Conservation (phyloP, 2,797 vertebrate genomes). For the Scolopax bukidnonensis region DNA sequence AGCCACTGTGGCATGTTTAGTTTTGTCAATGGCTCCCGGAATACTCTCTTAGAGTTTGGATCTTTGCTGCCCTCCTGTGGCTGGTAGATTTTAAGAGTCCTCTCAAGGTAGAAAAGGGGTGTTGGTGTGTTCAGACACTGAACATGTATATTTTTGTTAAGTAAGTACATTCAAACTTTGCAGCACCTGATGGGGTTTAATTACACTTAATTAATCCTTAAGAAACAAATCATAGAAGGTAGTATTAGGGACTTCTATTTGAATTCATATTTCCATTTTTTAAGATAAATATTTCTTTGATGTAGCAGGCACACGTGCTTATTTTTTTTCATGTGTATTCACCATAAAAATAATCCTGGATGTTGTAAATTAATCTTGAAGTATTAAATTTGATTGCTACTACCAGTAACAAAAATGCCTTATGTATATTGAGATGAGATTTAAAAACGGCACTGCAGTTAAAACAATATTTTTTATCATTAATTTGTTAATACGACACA, state of each 20-base stretch:
- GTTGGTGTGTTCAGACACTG: rapidly evolving
- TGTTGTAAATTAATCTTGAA: neutral
- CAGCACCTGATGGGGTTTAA: rapidly evolving
- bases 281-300: neutral
- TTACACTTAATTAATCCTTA: neutral
- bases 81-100: neutral
- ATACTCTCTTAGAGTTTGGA: too few species aligned
- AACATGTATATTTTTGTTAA: neutral
- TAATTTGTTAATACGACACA: neutral
- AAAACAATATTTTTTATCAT: neutral
- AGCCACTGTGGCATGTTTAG: rapidly evolving
- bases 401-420: neutral
- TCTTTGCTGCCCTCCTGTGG: conserved; percentile 20
- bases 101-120: neutral
- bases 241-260: neutral
- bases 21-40: rapidly evolving
- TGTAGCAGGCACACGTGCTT: neutral
- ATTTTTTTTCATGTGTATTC: neutral
- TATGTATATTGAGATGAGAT: neutral
- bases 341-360: neutral
- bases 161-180: neutral
- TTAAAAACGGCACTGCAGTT: neutral
- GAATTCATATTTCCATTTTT: neutral
- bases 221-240: neutral
- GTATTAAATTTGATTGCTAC: neutral